These are phyloP conservation scores for Pentamera pediparva DNA, from an alignment of 53 echinoderm and acorn worm genomes.

Conservation along the genomic window DNA sequence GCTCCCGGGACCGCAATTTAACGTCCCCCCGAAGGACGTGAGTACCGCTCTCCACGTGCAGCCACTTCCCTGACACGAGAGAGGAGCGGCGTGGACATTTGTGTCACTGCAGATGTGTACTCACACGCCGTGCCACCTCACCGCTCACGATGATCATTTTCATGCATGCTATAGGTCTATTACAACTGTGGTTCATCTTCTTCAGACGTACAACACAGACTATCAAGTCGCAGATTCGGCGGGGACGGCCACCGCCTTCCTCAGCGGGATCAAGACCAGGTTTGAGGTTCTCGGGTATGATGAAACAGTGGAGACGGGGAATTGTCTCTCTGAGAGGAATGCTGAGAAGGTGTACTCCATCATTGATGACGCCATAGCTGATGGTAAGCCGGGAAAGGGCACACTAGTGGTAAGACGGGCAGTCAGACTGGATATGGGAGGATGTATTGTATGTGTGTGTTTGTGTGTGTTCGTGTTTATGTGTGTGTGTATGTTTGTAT, in stretches of 20 bases:
- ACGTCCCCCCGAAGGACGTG: too few species aligned
- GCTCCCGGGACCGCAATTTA: too few species aligned
- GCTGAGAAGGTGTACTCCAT: slow-evolving; percentile 29
- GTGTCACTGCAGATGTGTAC: too few species aligned
- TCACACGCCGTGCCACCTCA: too few species aligned
- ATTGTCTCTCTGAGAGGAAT: slow-evolving; percentile 26
- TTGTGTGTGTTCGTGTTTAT: too few species aligned
- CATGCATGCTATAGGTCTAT: background rate
- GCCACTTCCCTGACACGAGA: too few species aligned
- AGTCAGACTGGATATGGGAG: too few species aligned
- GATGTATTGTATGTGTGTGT: too few species aligned
- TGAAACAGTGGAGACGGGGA: slow-evolving; percentile 5
- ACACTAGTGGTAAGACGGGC: too few species aligned
- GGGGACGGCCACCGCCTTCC: slow-evolving; percentile 71
- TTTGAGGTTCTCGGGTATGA: slow-evolving; percentile 61
- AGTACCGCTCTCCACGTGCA: background rate
- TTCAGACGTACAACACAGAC: slow-evolving; percentile 83
- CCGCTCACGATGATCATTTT: too few species aligned
- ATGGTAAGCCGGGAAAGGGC: slow-evolving; percentile 10
- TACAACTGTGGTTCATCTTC: background rate
- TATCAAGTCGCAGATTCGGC: slow-evolving; percentile 74
- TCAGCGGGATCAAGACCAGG: slow-evolving; percentile 73
- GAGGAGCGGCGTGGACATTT: too few species aligned
- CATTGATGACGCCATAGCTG: slow-evolving; percentile 17
- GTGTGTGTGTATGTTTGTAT: too few species aligned